Evolutionary conservation across 2,113 vertebrate genomes (phyloP), one percentile per base, ranked within the genome.

Genomic region (Columba janthina): DNA sequence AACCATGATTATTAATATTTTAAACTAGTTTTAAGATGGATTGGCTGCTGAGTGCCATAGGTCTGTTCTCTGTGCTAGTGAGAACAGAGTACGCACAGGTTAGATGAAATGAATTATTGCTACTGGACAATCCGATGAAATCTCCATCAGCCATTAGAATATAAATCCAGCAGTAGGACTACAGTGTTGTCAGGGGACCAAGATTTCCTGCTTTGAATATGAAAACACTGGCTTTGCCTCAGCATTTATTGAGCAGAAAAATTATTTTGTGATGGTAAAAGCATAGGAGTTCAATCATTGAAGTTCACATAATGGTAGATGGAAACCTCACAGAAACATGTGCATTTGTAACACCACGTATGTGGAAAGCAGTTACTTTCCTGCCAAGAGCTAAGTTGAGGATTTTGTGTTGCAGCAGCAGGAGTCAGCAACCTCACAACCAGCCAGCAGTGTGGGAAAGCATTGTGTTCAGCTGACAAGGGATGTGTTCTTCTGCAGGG

Each of bases 1-100:
- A 95, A 76, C 73, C 76, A 42, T 79, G 94, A 92, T 91, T 94
- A 84, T 93, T 94, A 96, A 96, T 94, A 91, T 96, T 92, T 97
- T 90, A 96, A 91, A 80, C 58, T 60, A 69, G 54, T 85, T 95
- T 96, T 82, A 87, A 93, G 88, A 87, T 90, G 46, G n/a, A 94
- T 90, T 95, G 69, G 46, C 66, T 84, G 34, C 42, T 88, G 42
- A 92, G 56, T 61, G 64, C 53, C 57, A 67, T 94, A 84, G 40
- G 36, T 85, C 61, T 88, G 51, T 67, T 90, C 83, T 92, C 57
- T 82, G 78, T 82, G 51, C 80, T 79, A 96, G 62, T 0, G 0
- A 88, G 48, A 97, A 57, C 10, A 2, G 86, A 81, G 25, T 36
- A 92, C 12, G 16, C 57, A 54, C 72, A 92, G 56, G 74, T 87